Evolutionary conservation across 1,140 invertebrate genomes (phyloP).

Genomic region (Hyles vespertilio): DNA sequence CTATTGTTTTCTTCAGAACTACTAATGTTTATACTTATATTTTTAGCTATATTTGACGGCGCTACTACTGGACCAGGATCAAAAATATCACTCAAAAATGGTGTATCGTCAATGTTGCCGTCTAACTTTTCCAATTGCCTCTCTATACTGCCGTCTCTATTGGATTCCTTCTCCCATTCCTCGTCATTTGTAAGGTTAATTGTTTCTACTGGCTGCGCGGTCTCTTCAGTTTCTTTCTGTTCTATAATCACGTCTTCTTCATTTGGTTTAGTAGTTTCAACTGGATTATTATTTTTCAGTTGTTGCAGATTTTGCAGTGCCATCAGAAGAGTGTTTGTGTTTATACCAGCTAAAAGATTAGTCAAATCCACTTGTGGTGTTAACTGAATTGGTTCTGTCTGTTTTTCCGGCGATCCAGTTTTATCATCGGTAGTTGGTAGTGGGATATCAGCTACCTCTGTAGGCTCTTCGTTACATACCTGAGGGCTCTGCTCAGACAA

Average conservation of each 20-base stretch:
- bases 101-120: constrained; percentile 55
- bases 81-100: constrained; percentile 73
- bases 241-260: constrained; percentile 13
- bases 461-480: too few species aligned
- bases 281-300: constrained; percentile 26
- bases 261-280: constrained; percentile 14
- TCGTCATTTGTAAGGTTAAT: constrained; percentile 69
- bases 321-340: constrained; percentile 54
- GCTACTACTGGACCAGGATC: constrained; percentile 62
- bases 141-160: constrained; percentile 59
- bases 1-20: constrained; percentile 30
- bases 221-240: constrained; percentile 16
- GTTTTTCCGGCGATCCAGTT: constrained; percentile 3
- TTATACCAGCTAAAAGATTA: constrained; percentile 53
- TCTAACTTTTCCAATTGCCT: constrained; percentile 53
- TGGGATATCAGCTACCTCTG: too few species aligned
- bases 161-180: constrained; percentile 68
- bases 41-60: constrained; percentile 40
- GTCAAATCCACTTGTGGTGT: constrained; percentile 40
- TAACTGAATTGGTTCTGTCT: constrained; percentile 12
- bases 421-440: too few species aligned
- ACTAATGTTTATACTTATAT: constrained; percentile 49
- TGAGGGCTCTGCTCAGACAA: background rate
- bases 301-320: constrained; percentile 65
- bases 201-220: constrained; percentile 42